phyloP scores from a whole-genome alignment of 2,888 invertebrate species.

The Erpobdella octoculata region DNA sequence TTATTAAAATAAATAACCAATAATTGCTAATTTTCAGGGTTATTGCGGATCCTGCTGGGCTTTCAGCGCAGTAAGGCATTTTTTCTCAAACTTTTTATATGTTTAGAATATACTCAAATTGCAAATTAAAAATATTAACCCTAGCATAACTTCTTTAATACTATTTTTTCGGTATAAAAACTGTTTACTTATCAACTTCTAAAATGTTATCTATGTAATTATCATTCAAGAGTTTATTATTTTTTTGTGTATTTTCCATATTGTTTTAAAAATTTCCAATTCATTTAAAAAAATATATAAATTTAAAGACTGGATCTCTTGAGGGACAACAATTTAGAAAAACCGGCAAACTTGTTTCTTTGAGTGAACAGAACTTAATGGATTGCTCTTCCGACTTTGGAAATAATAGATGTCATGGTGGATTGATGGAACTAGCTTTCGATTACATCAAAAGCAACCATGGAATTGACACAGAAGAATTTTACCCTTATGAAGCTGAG shows the following conservation, averaged over 20 bases:
- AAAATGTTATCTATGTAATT: not conserved
- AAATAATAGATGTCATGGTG: slow-evolving; percentile 38
- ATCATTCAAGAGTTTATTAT: not conserved
- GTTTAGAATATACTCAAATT: too few species aligned
- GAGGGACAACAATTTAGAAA: slow-evolving; percentile 16
- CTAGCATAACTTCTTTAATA: too few species aligned
- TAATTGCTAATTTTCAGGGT: not conserved
- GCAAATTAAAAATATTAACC: too few species aligned
- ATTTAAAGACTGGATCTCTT: slow-evolving; percentile 6
- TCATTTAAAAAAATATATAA: too few species aligned
- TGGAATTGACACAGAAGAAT: slow-evolving; percentile 61
- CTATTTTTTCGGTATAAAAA: too few species aligned
- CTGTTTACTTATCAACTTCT: too few species aligned
- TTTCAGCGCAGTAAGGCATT: not conserved
- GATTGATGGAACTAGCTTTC: slow-evolving; percentile 40
- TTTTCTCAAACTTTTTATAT: not conserved
- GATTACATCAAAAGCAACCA: slow-evolving; percentile 57
- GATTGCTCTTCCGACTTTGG: slow-evolving; percentile 50
- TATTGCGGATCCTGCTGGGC: slow-evolving; percentile 18
- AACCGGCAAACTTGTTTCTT: not conserved
- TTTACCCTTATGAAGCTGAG: slow-evolving; percentile 45
- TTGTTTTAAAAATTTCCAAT: not conserved
- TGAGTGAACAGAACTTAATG: slow-evolving; percentile 52
- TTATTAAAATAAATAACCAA: not conserved
- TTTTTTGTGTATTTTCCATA: too few species aligned